Evolutionary conservation across 2,888 invertebrate genomes (phyloP), one percentile per base, ranked within the genome.

Genomic region (Crocallis elinguaria): DNA sequence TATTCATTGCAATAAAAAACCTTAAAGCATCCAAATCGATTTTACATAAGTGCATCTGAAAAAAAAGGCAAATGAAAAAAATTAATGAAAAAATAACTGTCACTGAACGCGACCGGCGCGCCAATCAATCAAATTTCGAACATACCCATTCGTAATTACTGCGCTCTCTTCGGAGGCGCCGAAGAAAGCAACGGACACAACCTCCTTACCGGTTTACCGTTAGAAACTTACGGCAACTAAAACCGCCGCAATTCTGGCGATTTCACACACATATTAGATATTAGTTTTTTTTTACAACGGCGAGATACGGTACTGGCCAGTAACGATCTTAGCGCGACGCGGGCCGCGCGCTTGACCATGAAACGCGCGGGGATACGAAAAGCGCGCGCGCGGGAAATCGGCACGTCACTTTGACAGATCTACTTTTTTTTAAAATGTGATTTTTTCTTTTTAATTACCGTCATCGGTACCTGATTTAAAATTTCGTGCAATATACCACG

Each of bases 201-300:
- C 64, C 66, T 66, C 66, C 65, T 79, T 76, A 71, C 61, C 52
- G 60, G 48, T 60, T 41, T 69, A 78, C 89, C 84, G 89, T 89
- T 89, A 89, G 81, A 79, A 83, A 84, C 79, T 81, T 81, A 73
- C 77, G 72, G 71, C 67, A 50, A 49, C 66, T 61, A 54, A 39
- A 39, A 61, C 62, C 61, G 62, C 60, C 52, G 74, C 68, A 64
- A 77, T 76, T 77, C 76, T 73, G 75, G 68, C 77, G 85, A 88
- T 88, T 88, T 88, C 88, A 88, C 88, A 86, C 86, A 57, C 65
- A 75, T 79, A 79, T 82, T 79, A 79, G 79, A 79, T 71, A 71
- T 67, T 77, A 75, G 79, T 48, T 57, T 49, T 63, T 67, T 68
- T 67, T 65, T 65, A 59, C 62, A 70, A 73, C 69, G 68, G 69